These are phyloP conservation scores for Agrochola macilenta DNA, from an alignment of 2,888 invertebrate species.

Conservation along the genomic window DNA sequence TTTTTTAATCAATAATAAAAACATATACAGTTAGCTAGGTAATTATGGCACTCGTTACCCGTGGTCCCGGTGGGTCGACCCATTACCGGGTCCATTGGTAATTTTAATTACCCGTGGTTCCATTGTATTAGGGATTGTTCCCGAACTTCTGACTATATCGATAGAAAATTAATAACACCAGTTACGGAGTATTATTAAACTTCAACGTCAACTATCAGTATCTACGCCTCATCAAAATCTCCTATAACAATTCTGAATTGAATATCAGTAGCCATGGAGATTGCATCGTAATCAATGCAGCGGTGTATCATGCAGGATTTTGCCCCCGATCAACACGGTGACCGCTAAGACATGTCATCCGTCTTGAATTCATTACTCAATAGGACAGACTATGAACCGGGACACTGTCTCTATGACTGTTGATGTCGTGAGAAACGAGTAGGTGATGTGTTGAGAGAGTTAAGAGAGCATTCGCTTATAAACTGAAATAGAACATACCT, in stretches of 20 bases:
- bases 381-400: constrained; percentile 6
- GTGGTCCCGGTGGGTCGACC: no score
- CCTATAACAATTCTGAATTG: background rate
- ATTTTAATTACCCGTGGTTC: no score
- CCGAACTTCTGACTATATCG: no score
- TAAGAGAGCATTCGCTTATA: background rate
- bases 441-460: background rate
- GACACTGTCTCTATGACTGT: background rate
- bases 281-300: constrained; percentile 21
- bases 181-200: background rate
- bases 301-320: constrained; percentile 27
- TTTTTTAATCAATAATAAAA: no score
- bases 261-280: constrained; percentile 11
- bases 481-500: background rate
- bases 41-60: no score
- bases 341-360: constrained; percentile 16
- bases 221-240: background rate
- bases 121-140: no score
- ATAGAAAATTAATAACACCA: no score
- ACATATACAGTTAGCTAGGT: no score
- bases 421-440: constrained; percentile 8
- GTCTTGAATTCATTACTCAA: constrained; percentile 48
- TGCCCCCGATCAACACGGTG: background rate
- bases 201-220: background rate
- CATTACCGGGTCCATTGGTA: no score